A percentile compares a stretch with the other conserved stretches of the same genome.
phyloP scores from a whole-genome alignment of 1,140 invertebrate species.

The Drosophila sucinea region DNA sequence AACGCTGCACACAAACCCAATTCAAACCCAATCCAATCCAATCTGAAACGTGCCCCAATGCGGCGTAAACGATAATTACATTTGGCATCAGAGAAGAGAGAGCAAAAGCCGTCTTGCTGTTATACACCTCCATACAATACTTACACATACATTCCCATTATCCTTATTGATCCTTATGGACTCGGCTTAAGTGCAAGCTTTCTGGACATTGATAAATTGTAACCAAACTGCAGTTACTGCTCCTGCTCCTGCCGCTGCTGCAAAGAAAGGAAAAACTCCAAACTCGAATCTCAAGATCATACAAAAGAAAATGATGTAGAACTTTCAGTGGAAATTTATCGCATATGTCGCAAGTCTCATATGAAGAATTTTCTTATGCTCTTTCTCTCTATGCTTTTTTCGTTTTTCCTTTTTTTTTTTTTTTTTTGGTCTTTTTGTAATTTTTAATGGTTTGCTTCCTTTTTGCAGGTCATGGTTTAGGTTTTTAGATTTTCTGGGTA shows the following conservation, averaged over 20 bases:
- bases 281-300: slow-evolving; percentile 33
- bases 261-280: slow-evolving; percentile 33
- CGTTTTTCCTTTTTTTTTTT: not conserved
- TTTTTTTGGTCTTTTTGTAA: slow-evolving; percentile 52
- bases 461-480: slow-evolving; percentile 49
- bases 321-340: slow-evolving; percentile 68
- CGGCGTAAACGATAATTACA: slow-evolving; percentile 78
- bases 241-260: too few relatives aligned
- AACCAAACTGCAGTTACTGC: slow-evolving; percentile 46
- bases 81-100: slow-evolving; percentile 36
- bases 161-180: slow-evolving; percentile 73
- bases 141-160: slow-evolving; percentile 71
- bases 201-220: slow-evolving; percentile 73
- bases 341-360: slow-evolving; percentile 79
- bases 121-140: slow-evolving; percentile 34
- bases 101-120: slow-evolving; percentile 31
- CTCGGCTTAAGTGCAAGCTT: slow-evolving; percentile 68
- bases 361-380: slow-evolving; percentile 49
- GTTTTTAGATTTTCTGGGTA: slow-evolving; percentile 22
- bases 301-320: slow-evolving; percentile 64
- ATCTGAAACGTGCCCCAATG: slow-evolving; percentile 72
- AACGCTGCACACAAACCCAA: slow-evolving; percentile 33
- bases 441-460: slow-evolving; percentile 78
- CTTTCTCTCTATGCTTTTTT: slow-evolving; percentile 18
- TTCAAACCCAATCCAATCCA: slow-evolving; percentile 37